Percentiles rank a stretch among this genome's conserved stretches.
phyloP scores from a whole-genome alignment of 2,888 invertebrate species.

The Amphipoea oculea region DNA sequence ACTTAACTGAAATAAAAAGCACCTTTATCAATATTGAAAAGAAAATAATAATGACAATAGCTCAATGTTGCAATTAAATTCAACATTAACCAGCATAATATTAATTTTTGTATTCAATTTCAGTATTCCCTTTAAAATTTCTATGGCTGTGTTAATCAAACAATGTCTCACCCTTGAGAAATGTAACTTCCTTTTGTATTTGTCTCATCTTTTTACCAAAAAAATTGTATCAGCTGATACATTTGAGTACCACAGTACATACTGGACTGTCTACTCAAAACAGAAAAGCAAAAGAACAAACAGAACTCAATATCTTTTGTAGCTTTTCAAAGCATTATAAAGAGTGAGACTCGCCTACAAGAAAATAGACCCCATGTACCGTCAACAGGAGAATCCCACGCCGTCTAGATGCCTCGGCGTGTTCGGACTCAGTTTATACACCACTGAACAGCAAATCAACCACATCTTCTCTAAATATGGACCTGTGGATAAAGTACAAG shows the following conservation, averaged over 20 bases:
- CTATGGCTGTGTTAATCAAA: not conserved
- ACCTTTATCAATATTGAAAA: constrained; percentile 22
- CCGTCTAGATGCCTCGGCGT: constrained; percentile 97
- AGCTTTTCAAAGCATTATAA: constrained; percentile 53
- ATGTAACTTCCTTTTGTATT: not conserved
- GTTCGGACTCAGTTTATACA: constrained; percentile 98
- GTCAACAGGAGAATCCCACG: constrained; percentile 94
- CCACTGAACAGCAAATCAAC: constrained; percentile 97
- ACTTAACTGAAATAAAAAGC: constrained; percentile 4
- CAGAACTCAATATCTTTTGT: constrained; percentile 46
- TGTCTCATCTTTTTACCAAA: not conserved
- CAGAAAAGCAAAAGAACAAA: constrained; percentile 47
- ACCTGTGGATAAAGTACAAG: constrained; percentile 97
- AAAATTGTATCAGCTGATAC: constrained; percentile 23
- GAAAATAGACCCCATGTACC: constrained; percentile 65
- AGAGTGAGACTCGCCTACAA: constrained; percentile 52
- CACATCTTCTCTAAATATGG: constrained; percentile 98
- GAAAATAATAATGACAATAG: constrained; percentile 31
- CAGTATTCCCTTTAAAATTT: constrained; percentile 39
- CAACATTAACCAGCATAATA: not conserved
- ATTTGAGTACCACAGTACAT: constrained; percentile 49
- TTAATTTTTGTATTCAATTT: constrained; percentile 43
- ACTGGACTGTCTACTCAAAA: constrained; percentile 50
- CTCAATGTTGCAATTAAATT: constrained; percentile 29
- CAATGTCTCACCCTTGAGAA: constrained; percentile 15